phyloP scores from a whole-genome alignment of 2,888 invertebrate species.

The Mimas tiliae region DNA sequence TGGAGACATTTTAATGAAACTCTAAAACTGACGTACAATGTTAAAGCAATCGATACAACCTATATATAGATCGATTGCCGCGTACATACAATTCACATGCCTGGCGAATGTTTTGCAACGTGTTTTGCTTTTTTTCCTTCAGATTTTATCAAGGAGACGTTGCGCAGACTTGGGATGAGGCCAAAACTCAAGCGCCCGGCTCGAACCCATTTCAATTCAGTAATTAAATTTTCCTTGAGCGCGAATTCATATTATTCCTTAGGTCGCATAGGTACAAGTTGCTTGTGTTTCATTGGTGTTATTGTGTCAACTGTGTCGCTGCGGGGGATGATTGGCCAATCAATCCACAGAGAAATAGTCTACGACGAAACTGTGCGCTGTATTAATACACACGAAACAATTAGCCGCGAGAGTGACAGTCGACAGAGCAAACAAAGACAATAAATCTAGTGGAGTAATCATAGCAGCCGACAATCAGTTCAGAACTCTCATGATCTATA shows the following conservation, averaged over 20 bases:
- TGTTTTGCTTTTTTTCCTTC: constrained; percentile 49
- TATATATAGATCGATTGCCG: background rate
- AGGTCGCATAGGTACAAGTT: constrained; percentile 34
- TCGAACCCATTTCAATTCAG: constrained; percentile 39
- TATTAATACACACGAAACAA: constrained; percentile 16
- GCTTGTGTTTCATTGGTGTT: constrained; percentile 30
- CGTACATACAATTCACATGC: constrained; percentile 28
- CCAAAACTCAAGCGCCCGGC: constrained; percentile 56
- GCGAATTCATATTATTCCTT: constrained; percentile 39
- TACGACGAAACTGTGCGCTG: background rate
- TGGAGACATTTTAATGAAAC: background rate
- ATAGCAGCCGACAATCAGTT: background rate
- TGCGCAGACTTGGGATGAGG: constrained; percentile 61
- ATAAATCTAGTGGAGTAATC: background rate
- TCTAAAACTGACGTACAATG: background rate
- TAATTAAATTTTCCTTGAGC: constrained; percentile 46
- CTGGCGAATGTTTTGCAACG: constrained; percentile 51
- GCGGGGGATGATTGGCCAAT: constrained; percentile 41
- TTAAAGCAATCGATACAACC: background rate
- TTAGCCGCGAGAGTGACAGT: constrained; percentile 31
- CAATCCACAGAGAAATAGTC: constrained; percentile 35
- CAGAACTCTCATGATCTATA: background rate
- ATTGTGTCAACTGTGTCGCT: constrained; percentile 33
- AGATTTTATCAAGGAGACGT: constrained; percentile 56
- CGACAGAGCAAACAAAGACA: constrained; percentile 23